phyloP scores from a whole-genome alignment of 2,797 vertebrate species.

The Scomberomorus guttatus region DNA sequence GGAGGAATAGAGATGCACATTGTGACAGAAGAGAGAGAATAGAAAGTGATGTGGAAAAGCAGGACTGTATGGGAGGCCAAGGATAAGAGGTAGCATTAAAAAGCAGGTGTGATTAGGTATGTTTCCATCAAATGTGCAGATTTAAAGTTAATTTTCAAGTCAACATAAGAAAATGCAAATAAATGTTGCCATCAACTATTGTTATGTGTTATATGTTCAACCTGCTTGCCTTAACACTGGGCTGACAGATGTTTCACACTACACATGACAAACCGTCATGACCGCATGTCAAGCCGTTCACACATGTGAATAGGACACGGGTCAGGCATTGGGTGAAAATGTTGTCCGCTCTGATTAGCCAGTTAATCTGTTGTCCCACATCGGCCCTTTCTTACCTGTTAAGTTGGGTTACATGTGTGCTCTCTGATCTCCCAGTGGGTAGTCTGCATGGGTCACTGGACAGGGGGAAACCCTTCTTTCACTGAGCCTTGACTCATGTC shows the following conservation, averaged over 20 bases:
- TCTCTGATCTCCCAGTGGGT: neutral
- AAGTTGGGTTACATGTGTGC: neutral
- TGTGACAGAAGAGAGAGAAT: constrained; percentile 11
- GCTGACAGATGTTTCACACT: neutral
- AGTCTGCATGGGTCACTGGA: neutral
- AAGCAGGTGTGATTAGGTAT: neutral
- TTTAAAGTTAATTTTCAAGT: neutral
- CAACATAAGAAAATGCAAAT: constrained; percentile 9
- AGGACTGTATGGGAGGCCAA: neutral
- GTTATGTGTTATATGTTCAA: neutral
- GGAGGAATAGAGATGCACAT: constrained; percentile 37
- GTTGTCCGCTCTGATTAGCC: constrained; percentile 7
- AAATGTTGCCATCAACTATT: neutral
- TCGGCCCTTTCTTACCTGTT: constrained; percentile 1
- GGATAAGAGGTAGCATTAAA: constrained; percentile 5
- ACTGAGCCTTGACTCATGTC: neutral
- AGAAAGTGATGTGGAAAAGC: neutral
- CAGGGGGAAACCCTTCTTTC: neutral
- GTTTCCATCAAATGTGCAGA: constrained; percentile 7
- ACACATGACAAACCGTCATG: neutral
- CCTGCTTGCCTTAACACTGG: neutral
- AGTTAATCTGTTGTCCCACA: neutral
- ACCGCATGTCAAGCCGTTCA: neutral
- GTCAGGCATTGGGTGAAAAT: constrained; percentile 4
- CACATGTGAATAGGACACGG: neutral